Base-by-base conservation (phyloP, 2,113 vertebrate genomes). In the Nothocercus julius region DNA sequence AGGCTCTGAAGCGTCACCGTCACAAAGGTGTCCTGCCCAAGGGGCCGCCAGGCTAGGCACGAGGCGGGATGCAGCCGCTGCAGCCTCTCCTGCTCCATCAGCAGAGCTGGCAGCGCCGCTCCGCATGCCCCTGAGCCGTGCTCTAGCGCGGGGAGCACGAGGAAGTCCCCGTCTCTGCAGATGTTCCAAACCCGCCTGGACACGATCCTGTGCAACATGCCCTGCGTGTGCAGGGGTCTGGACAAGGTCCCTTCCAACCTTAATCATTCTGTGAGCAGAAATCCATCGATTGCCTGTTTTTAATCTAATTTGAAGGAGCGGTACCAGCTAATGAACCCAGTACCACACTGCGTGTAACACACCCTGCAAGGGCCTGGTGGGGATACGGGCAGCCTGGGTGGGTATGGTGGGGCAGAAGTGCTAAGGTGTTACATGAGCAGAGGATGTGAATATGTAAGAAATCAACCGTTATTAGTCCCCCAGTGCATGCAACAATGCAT, bases 281-380 rank as follows among this genome's bases (percentile, higher is more conserved):
- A 72, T 68, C 82, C 40, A 66, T 73, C 79, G 62, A 61, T 69
- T 0, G 80, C 93, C 2, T 61, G 21, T 49, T 53, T 67, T n/a
- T 14, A 87, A 88, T 92, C 47, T 38, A 28, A 75, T 11, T 8
- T 56, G 85, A 32, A 15, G 62, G 4, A 76, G 72, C 24, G 1
- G 56, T 3, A 14, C 17, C 44, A 51, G 4, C 22, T 92, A 28
- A 88, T 92, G 54, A 88, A 7, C 42, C 42, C 28, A 51, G 58
- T 2, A 1, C 69, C 47, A 1, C 49, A 1, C 1, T 19, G 15
- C 58, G 58, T 16, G 5, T 5, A 5, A 7, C 2, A 7, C 2
- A 7, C 36, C 2, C 28, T 0, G 1, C 21, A 51, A 78, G 68
- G 82, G n/a, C 6, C 7, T 11, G 3, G 70, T 12, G 75, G 90